Base-by-base conservation (phyloP, 2,888 invertebrate species). In the Agrochola lychnidis region DNA sequence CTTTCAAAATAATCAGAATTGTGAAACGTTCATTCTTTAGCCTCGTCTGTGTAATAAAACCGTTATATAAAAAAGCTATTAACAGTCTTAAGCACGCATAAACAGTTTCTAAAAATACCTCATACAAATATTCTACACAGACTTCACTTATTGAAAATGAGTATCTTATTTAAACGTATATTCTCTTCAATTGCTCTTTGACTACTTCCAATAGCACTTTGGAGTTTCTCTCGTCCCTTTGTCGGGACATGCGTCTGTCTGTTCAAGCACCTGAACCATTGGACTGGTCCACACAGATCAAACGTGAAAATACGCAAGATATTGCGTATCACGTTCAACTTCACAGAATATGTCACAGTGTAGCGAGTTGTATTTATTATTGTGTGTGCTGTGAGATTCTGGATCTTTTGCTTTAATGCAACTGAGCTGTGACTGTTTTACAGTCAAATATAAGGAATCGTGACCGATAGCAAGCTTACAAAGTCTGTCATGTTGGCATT, bases 181-280 rank as follows among this genome's bases (percentile, higher is more conserved):
- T 69, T 42, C 53, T 48, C 40, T 51, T 66, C 56, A 77, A 78
- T 83, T 25, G 69, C 69, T 77, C 69, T 76, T 69, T 66, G 77
- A 76, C 25, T 57, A 12, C 14, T 57, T 57, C 45, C 36, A 61
- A 68, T 53, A 57, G 69, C 66, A 48, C 62, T 84, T 72, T 69
- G 76, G 30, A 76, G 63, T 63, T 59, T 9, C 48, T 36, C 62
- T 67, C 30, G 7, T 42, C 61, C 59, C 73, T 83, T 81, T 82
- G 81, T 82, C 12, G 56, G 30, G 22, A 30, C 51, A 53, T 79
- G 68, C 63, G 79, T 56, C 84, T 66, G 69, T 40, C 48, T 67
- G 51, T 62, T 62, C 56, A 66, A 62, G 71, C 81, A 84, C 84
- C 81, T 81, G 85, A 51, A 61, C 69, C 69, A 40, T 72, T 14